Evolutionary conservation across 2,888 invertebrate species (phyloP), one percentile per base, ranked within the genome.

Genomic region (Hirtodrosophila cameraria): DNA sequence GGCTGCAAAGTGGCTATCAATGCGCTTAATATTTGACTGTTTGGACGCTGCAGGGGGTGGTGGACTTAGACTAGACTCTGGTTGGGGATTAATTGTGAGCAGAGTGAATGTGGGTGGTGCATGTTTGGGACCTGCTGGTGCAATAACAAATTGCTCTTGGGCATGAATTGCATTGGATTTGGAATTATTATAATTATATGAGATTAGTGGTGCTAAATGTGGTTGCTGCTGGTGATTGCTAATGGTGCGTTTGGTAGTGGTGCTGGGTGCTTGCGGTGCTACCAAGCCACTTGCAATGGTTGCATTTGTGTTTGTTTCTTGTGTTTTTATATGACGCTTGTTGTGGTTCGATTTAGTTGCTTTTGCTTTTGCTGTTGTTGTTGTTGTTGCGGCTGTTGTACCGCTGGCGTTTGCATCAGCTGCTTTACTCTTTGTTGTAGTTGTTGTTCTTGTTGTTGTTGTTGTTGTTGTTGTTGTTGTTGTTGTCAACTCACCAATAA

Each of bases 401-500:
- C 50, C 42, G 65, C 50, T 58, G 35, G 55, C 66, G 41, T 23
- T 60, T 25, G 25, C 60, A 27, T 49, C 49, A 43, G 45, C 30
- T 52, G 60, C 42, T 41, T 33, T 27, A 41, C 48, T 11, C 41
- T 16, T 23, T 52, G 46, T 7, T 39, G 18, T n/a, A n/a, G 23
- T n/a, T 38, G 38, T 3, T 57, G 48, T 30, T 48, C 60, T 16
- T 43, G 50, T 11, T 57, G 61, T 12, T 36, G 36, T 38, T 48
- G 62, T 33, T 42, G 27, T 50, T 28, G 55, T 57, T 52, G 25
- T 53, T 48, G 46, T 52, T 35, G 60, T 41, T 52, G 50, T 54
- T 70, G 62, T 64, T 61, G 49, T 76, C 60, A 89, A 90, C 90
- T 90, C 90, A 90, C 90, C 90, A 90, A 89, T 77, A 66, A 89